A percentile compares a stretch with the other conserved stretches of the same genome.
Conservation (phyloP, 2,113 vertebrate genomes). For the Aythya baeri region DNA sequence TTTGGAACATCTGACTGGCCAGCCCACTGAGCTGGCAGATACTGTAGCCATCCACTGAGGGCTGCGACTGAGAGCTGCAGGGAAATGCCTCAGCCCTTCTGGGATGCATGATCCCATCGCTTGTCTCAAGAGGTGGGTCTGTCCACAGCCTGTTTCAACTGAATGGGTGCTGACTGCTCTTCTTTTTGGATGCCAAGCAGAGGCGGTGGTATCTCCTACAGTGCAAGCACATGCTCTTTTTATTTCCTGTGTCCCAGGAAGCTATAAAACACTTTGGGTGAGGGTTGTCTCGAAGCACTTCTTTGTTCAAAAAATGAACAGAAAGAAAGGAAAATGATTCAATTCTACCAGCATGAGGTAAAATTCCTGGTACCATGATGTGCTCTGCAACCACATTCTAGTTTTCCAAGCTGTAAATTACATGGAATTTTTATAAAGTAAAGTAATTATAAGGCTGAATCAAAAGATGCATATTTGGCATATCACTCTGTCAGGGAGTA, state of each 20-base stretch:
- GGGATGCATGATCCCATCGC: accelerated
- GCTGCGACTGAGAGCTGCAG: background rate
- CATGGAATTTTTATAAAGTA: background rate
- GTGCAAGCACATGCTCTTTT: background rate
- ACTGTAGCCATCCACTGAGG: background rate
- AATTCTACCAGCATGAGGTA: background rate
- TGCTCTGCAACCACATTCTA: background rate
- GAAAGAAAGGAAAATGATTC: background rate
- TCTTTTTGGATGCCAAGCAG: background rate
- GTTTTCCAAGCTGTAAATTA: background rate
- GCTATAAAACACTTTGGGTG: background rate
- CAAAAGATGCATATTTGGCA: background rate
- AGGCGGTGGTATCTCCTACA: accelerated
- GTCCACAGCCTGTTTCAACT: background rate
- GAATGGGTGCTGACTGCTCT: background rate
- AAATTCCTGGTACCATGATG: background rate
- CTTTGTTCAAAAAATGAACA: background rate
- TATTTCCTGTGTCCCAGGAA: background rate
- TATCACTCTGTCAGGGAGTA: background rate
- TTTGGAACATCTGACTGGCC: background rate
- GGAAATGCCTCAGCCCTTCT: background rate
- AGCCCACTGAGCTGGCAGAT: background rate
- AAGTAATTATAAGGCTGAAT: background rate
- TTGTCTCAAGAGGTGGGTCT: background rate
- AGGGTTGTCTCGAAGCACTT: background rate